A percentile compares a stretch with the other conserved stretches of the same genome.
Evolutionary conservation across 2,113 vertebrate genomes (phyloP).

Genomic region (Clarias magur): DNA sequence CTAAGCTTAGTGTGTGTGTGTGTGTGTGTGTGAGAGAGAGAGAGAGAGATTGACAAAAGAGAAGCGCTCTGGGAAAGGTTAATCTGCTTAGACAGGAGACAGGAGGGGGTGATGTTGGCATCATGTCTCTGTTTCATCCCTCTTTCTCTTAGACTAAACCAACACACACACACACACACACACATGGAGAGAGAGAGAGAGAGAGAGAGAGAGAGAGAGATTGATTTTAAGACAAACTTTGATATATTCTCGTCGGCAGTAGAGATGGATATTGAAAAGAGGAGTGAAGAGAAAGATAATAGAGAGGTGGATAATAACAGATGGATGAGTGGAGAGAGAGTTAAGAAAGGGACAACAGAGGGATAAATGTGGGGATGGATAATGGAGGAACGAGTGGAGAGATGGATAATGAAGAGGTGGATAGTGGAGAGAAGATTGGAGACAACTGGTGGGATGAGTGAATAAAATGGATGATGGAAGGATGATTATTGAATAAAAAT

Average conservation of each 20-base stretch:
- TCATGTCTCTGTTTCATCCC: neutral
- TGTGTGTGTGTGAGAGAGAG: neutral
- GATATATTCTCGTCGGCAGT: too few species aligned
- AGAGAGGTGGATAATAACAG: neutral
- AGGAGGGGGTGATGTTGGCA: neutral
- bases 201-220: neutral
- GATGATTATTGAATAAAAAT: neutral
- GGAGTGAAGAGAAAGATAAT: neutral
- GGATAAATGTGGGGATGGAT: neutral
- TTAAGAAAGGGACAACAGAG: neutral
- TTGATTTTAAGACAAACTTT: neutral
- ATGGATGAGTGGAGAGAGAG: neutral
- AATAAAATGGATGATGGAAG: neutral
- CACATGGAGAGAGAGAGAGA: neutral
- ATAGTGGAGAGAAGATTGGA: neutral
- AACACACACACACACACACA: neutral
- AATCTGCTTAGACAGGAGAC: neutral
- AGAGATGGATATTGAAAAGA: neutral
- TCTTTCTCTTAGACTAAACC: neutral
- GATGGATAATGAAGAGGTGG: neutral
- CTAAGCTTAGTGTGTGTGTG: neutral
- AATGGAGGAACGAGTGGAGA: neutral
- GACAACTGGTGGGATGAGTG: neutral
- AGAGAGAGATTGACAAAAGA: neutral
- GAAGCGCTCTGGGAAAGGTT: neutral